These are phyloP conservation scores for Pachyrhynchus sulphureomaculatus DNA, from an alignment of 1,140 invertebrate species.

Conservation along the genomic window DNA sequence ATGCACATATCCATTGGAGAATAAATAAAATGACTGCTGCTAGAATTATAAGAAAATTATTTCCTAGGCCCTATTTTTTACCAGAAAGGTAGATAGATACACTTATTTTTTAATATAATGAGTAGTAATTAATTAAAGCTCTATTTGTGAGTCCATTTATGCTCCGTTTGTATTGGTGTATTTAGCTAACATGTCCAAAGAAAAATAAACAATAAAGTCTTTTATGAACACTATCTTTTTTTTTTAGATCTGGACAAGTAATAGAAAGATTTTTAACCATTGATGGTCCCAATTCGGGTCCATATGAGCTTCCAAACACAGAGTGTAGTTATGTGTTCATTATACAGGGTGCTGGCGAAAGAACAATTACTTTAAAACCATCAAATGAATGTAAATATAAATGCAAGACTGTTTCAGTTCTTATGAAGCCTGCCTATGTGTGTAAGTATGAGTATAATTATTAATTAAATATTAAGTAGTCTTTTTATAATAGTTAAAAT, in stretches of 20 bases:
- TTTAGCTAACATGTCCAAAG: no score
- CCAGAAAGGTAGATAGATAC: constrained; percentile 53
- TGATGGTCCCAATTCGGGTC: constrained; percentile 61
- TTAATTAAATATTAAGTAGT: not conserved
- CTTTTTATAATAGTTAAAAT: no score
- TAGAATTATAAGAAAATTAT: constrained; percentile 63
- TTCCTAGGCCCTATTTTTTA: constrained; percentile 62
- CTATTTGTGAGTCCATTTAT: no score
- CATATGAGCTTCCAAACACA: constrained; percentile 67
- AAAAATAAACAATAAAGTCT: no score
- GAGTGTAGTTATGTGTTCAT: constrained; percentile 76
- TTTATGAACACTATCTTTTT: no score
- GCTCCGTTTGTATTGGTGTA: no score
- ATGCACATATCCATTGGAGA: constrained; percentile 60
- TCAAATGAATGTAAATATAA: constrained; percentile 65
- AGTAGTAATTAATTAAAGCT: no score
- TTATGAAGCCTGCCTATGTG: constrained; percentile 65
- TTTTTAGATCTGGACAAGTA: constrained; percentile 61
- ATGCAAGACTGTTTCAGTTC: constrained; percentile 64
- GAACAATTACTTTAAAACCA: constrained; percentile 65
- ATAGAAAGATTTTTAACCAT: constrained; percentile 72
- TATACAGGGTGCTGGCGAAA: constrained; percentile 64
- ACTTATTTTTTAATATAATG: no score
- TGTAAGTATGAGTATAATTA: constrained; percentile 58
- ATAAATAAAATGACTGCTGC: constrained; percentile 69